Evolutionary conservation across 2,888 invertebrate genomes (phyloP), one percentile per base, ranked within the genome.

Genomic region (Rhingia rostrata): DNA sequence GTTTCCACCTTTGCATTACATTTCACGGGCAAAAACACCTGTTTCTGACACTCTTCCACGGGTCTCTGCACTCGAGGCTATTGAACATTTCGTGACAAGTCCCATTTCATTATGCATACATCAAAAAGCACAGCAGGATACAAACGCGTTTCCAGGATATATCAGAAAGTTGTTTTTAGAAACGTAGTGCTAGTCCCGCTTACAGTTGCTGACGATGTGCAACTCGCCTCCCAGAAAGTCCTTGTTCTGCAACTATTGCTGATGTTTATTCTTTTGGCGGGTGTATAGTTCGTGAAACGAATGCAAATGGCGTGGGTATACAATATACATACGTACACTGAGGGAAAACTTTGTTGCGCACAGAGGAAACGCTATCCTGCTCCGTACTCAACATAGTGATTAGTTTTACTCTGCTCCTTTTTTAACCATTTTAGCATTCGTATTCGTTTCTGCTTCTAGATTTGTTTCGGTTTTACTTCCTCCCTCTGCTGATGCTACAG

Each of bases 51-150:
- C 54, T 60, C 33, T 51, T 63, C 56, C 53, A 72, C 63, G 61
- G 64, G 47, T 63, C 54, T 64, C 63, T 35, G 43, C 56, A 56
- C 63, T 56, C 49, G 43, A 41, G 22, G 43, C 54, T 49, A 60
- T 66, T 72, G 49, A 67, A 53, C n/a, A 39, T 41, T 63, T 37
- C 12, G 33, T 49, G 35, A 53, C 2, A 37, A 58, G 37, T 63
- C 10, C 51, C 63, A 67, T 80, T 80, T 69, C 69, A 77, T 70
- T 77, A 77, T 77, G 77, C 53, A 70, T 70, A 66, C 64, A 64
- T 70, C 75, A 64, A 81, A 81, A 81, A 64, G 81, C 75, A 81
- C 69, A 82, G 77, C 75, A 75, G 81, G 81, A 75, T 72, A 70
- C 58, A 37, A 1, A 22, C 22, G 1, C 22, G 22, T 51, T 37